phyloP scores from a whole-genome alignment of 2,797 vertebrate species.

The Naso thynnoides region DNA sequence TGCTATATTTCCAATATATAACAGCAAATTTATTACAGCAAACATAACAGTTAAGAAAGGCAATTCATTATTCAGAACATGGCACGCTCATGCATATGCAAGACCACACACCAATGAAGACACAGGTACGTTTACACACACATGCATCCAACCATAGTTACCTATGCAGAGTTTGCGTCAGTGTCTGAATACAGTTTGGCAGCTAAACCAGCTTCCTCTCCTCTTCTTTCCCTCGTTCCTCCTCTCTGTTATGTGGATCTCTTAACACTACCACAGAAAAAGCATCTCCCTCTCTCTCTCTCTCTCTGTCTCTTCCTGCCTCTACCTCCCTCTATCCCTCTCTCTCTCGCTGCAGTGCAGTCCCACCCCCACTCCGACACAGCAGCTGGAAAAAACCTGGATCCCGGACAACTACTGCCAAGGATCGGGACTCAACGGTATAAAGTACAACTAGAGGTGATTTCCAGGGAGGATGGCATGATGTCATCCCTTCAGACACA shows the following conservation, averaged over 20 bases:
- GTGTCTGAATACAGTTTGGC: constrained; percentile 43
- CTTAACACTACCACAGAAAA: constrained; percentile 40
- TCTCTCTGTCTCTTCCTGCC: constrained; percentile 21
- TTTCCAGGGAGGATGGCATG: constrained; percentile 34
- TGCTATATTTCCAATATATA: not conserved
- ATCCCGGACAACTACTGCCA: constrained; percentile 36
- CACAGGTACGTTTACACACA: constrained; percentile 12
- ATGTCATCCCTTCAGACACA: constrained; percentile 57
- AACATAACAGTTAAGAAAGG: constrained; percentile 7
- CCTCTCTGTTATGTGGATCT: constrained; percentile 53
- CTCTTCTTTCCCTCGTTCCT: constrained; percentile 53
- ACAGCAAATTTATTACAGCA: constrained; percentile 23
- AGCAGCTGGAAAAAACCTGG: constrained; percentile 79
- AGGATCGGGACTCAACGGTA: constrained; percentile 74
- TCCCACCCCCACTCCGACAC: constrained; percentile 75
- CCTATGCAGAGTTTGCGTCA: constrained; percentile 53
- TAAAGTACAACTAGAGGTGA: constrained; percentile 30
- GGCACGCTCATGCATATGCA: constrained; percentile 28
- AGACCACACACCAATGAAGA: constrained; percentile 20
- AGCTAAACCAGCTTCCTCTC: constrained; percentile 48
- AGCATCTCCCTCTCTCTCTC: constrained; percentile 42
- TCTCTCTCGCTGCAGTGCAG: constrained; percentile 78
- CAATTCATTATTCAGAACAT: constrained; percentile 10
- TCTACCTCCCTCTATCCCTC: constrained; percentile 17
- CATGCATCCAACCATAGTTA: constrained; percentile 44